Evolutionary conservation across 1,140 invertebrate genomes (phyloP), one percentile per base, ranked within the genome.

Genomic region (Caenorhabditis tropicalis): DNA sequence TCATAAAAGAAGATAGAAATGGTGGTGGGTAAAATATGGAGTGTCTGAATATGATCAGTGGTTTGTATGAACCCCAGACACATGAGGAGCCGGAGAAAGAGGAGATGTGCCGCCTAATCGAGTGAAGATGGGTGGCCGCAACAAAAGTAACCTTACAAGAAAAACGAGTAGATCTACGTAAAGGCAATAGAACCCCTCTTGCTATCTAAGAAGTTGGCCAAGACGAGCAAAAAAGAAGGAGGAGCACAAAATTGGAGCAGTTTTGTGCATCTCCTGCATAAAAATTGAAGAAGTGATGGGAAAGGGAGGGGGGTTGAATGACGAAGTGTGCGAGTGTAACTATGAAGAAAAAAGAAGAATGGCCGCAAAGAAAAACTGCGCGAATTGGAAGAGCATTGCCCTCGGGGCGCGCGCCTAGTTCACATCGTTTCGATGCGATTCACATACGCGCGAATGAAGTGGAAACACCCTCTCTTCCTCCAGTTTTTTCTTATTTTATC

Each of bases 351-450:
- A 74, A 74, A 74, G 36, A 74, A 74, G 36, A 74, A 74, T 43
- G 65, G 65, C 36, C 65, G 29, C 36, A 31, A 43, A 65, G 58
- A 74, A 74, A 74, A 74, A 74, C 65, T 74, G 65, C 65, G 65
- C 65, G 65, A 74, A 74, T 74, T 74, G 65, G 65, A 74, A 74
- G 65, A 74, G 65, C 65, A 74, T 74, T 74, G 65, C 65, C 65
- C 65, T 74, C 65, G 65, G 65, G 65, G 65, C 65, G 65, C 58
- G 33, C 65, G 65, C 65, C 65, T 74, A 74, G 65, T 74, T 74
- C 65, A 74, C 65, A 74, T 74, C 36, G 65, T 74, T 74, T 74
- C 65, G 65, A 74, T 46, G 65, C 65, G 65, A 74, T 74, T 74
- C 65, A 43, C 65, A 74, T 74, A 39, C 65, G 65, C 65, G 65